Evolutionary conservation across 2,797 vertebrate species (phyloP).

Genomic region (Oreortyx pictus): DNA sequence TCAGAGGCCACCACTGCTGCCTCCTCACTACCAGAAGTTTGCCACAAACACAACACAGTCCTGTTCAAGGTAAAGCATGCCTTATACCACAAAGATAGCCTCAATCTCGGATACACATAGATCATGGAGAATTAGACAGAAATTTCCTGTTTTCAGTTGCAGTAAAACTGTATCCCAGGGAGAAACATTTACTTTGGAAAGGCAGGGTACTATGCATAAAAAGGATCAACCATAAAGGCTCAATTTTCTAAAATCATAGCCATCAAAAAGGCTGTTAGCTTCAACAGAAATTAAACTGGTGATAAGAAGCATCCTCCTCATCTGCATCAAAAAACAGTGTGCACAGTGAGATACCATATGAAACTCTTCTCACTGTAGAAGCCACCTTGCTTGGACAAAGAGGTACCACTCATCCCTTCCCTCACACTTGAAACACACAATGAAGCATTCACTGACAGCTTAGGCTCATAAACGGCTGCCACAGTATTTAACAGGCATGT

Average conservation of each 20-base stretch:
- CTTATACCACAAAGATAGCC: background rate
- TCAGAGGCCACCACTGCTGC: no score
- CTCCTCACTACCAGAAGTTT: no score
- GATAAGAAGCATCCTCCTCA: background rate
- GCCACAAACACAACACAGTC: background rate
- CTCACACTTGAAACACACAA: background rate
- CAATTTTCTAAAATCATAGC: background rate
- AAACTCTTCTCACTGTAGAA: background rate
- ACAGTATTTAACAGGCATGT: background rate
- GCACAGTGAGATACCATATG: background rate
- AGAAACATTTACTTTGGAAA: background rate
- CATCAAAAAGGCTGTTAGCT: background rate
- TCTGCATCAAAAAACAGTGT: background rate
- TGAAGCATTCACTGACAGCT: background rate
- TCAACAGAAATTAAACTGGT: background rate
- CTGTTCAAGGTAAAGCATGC: background rate
- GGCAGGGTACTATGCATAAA: background rate
- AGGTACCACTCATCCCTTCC: background rate
- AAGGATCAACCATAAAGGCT: background rate
- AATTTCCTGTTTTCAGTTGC: background rate
- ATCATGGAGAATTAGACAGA: background rate
- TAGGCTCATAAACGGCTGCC: conserved; percentile 10
- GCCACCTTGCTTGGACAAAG: background rate
- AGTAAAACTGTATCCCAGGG: background rate
- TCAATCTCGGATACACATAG: background rate